These are phyloP conservation scores for Meganola albula DNA, from an alignment of 2,888 invertebrate species.

Conservation along the genomic window DNA sequence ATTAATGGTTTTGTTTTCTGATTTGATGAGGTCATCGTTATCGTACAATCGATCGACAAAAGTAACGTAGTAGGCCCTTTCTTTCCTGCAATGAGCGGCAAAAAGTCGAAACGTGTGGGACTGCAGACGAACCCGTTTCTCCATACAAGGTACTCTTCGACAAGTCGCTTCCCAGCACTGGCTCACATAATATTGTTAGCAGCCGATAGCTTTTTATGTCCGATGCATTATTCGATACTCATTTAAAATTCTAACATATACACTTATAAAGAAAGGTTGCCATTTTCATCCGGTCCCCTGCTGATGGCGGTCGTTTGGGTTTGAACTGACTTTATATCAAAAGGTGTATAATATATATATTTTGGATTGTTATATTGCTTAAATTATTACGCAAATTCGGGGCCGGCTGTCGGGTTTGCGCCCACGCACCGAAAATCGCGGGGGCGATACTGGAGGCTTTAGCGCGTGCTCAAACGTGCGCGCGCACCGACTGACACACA, in stretches of 20 bases:
- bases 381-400: constrained; percentile 73
- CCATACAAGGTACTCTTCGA: constrained; percentile 71
- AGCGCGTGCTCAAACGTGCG: constrained; percentile 68
- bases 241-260: constrained; percentile 78
- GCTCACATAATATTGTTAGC: constrained; percentile 76
- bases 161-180: constrained; percentile 71
- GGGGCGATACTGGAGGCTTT: constrained; percentile 70
- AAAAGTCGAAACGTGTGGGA: constrained; percentile 76
- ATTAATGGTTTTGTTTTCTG: too few species aligned
- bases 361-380: constrained; percentile 48
- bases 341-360: constrained; percentile 13
- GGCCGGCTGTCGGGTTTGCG: constrained; percentile 52
- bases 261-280: constrained; percentile 72
- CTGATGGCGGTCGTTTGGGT: constrained; percentile 57
- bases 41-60: too few species aligned
- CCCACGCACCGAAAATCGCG: constrained; percentile 70
- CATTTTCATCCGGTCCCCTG: constrained; percentile 69
- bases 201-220: constrained; percentile 76
- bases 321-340: constrained; percentile 20
- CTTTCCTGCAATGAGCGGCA: constrained; percentile 65
- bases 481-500: constrained; percentile 64
- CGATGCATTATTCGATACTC: constrained; percentile 77
- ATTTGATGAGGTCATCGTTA: too few species aligned
- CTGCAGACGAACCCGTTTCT: constrained; percentile 73
- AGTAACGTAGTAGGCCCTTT: too few species aligned